Conservation (phyloP, 2,113 vertebrate species). For the Leucoraja erinaceus region DNA sequence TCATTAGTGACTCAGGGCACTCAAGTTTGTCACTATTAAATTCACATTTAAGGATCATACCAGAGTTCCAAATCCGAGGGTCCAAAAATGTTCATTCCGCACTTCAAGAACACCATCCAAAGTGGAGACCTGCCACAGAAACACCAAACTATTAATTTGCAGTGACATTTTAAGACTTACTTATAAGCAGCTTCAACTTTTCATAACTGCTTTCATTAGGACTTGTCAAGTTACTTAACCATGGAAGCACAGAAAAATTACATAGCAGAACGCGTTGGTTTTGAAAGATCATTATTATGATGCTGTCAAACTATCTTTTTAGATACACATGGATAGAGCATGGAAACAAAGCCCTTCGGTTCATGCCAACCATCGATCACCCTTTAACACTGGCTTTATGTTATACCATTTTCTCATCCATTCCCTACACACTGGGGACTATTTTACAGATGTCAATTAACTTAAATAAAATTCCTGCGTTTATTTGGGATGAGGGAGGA, state of each 20-base stretch:
- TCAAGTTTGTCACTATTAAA: not conserved
- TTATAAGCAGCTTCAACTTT: not conserved
- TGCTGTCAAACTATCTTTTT: not conserved
- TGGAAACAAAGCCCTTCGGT: no score
- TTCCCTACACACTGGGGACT: no score
- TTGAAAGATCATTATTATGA: not conserved
- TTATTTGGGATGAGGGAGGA: no score
- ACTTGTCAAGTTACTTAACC: not conserved
- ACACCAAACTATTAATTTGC: constrained; percentile 14
- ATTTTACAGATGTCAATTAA: no score
- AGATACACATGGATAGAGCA: no score
- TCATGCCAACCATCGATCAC: no score
- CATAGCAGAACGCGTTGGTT: not conserved
- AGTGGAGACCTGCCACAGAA: constrained; percentile 76
- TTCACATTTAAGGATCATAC: constrained; percentile 57
- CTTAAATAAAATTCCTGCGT: no score
- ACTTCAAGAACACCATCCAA: constrained; percentile 95
- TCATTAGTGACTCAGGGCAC: not conserved
- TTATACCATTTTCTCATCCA: no score
- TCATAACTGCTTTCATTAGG: not conserved
- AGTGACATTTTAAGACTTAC: not conserved
- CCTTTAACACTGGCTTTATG: no score
- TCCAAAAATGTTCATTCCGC: constrained; percentile 97
- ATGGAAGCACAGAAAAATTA: not conserved
- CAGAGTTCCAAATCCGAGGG: constrained; percentile 87